Percentiles rank a stretch among this genome's conserved stretches.
Conservation (phyloP, 2,888 invertebrate species). For the Macaria notata region DNA sequence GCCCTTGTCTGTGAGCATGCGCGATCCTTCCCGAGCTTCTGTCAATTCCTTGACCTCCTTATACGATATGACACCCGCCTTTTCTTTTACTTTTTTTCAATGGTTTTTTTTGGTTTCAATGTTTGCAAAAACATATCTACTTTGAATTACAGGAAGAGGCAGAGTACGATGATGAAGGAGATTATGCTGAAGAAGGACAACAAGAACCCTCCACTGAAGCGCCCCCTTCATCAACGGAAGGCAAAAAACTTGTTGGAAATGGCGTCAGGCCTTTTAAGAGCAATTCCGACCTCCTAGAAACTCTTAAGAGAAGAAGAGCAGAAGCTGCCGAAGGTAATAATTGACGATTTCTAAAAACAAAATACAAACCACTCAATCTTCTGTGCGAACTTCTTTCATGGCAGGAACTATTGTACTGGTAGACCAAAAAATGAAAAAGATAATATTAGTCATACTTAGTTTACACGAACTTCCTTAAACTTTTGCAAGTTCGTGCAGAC, state of each 20-base stretch:
- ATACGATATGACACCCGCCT: too few relatives aligned
- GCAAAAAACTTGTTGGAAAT: constrained; percentile 85
- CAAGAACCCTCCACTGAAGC: constrained; percentile 80
- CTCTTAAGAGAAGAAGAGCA: constrained; percentile 87
- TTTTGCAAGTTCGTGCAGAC: too few relatives aligned
- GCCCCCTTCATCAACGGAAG: constrained; percentile 84
- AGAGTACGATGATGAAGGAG: constrained; percentile 71
- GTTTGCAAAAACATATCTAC: not conserved
- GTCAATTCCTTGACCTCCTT: too few relatives aligned
- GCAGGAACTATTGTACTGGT: too few relatives aligned
- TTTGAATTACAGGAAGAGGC: constrained; percentile 65
- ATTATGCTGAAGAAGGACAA: constrained; percentile 68
- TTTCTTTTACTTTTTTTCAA: too few relatives aligned
- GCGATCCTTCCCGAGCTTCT: too few relatives aligned
- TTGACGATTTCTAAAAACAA: not conserved
- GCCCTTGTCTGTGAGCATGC: too few relatives aligned
- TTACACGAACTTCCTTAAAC: too few relatives aligned
- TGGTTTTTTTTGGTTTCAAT: too few relatives aligned
- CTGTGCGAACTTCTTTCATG: too few relatives aligned
- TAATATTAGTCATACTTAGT: too few relatives aligned
- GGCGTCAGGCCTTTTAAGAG: constrained; percentile 90
- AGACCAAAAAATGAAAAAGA: too few relatives aligned
- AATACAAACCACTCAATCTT: not conserved
- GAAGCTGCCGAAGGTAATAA: constrained; percentile 83
- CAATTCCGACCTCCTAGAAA: constrained; percentile 88